Base-by-base conservation (phyloP, 2,797 vertebrate genomes). In the Neosilurus mollespiculum region DNA sequence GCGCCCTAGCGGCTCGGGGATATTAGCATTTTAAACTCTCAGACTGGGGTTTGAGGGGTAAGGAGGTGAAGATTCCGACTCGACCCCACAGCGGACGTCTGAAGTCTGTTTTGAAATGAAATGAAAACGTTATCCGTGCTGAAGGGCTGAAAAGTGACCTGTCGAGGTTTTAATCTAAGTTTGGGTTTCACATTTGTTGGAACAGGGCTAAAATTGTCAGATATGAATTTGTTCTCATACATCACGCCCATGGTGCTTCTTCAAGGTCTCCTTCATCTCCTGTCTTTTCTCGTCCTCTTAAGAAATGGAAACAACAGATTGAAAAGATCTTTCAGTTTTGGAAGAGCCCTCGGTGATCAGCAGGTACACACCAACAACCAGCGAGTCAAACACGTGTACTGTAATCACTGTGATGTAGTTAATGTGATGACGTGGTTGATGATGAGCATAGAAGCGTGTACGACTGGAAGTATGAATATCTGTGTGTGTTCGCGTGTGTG, bases 141-240 rank as follows among this genome's bases (percentile, higher is more conserved):
- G 54, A 75, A 58, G 18, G 1, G 54, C 51, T 15, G 54, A 37
- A 59, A 59, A 18, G 53, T 26, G 51, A 73, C 59, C 73, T 37
- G 73, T 37, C 18, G 9, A 59, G 18, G 8, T 22, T 76, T 76
- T 59, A 76, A 76, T 76, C 73, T 59, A 59, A 22, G 54, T 76
- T 59, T 76, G 54, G 26, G 37, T 59, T 59, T 37, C 5, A 76
- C 73, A 34, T 37, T 59, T 14, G 9, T 20, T 8, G 26, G 53
- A 76, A 59, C 73, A 37, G 54, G 26, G 30, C 11, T 37, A 54
- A 58, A n/a, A 34, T 59, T 76, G 26, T 76, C 73, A 76, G 73
- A 76, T 76, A 76, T 37, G 30, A 76, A 76, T 76, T 59, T 22
- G 30, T 11, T 37, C 54, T 59, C 73, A 59, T 76, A 22, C 73